Conservation (phyloP, 2,888 invertebrate species). For the Scaptomyza tumidula region DNA sequence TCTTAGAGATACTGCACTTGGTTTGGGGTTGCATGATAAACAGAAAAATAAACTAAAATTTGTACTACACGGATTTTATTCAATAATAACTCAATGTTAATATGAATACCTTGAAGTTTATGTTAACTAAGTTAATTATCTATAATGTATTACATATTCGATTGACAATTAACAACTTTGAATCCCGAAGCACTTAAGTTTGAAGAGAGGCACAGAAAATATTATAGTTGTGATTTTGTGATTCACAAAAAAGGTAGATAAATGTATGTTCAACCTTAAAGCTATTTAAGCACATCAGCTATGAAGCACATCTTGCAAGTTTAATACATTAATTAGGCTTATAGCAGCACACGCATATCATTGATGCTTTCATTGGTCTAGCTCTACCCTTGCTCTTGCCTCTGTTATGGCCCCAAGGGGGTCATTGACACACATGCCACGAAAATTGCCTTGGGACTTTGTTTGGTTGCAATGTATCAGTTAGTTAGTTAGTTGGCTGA, state of each 20-base stretch:
- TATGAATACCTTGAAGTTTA: too few relatives aligned
- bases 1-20: background rate
- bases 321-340: conserved; percentile 78
- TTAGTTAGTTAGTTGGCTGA: conserved; percentile 13
- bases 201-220: background rate
- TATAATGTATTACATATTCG: too few relatives aligned
- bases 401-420: conserved; percentile 50
- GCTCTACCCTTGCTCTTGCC: background rate
- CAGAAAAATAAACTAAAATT: too few relatives aligned
- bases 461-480: conserved; percentile 39
- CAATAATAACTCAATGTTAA: too few relatives aligned
- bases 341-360: conserved; percentile 64
- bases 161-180: too few relatives aligned
- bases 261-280: conserved; percentile 6
- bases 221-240: background rate
- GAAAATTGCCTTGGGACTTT: conserved; percentile 48
- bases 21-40: too few relatives aligned
- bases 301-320: conserved; percentile 67
- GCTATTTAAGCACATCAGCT: conserved; percentile 17
- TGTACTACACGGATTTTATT: too few relatives aligned
- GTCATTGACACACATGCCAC: conserved; percentile 75
- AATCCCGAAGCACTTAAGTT: background rate
- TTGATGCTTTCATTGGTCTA: conserved; percentile 11
- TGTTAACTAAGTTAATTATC: too few relatives aligned
- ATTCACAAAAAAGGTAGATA: background rate